Base-by-base conservation (phyloP, 1,140 invertebrate species). In the Dendrolimus kikuchii region DNA sequence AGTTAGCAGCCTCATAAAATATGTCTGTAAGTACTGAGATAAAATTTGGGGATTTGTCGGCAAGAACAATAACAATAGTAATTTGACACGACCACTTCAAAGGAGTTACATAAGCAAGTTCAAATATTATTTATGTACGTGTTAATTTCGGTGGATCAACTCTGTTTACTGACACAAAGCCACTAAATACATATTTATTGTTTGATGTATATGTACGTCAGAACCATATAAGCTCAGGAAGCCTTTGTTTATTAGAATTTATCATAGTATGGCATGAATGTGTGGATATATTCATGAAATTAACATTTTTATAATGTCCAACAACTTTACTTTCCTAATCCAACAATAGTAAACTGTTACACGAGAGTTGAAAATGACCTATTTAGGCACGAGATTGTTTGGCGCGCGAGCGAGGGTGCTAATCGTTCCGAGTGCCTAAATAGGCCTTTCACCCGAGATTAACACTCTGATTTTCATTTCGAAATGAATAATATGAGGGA, bases 81-180 rank as follows among this genome's bases (percentile, higher is more conserved):
- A 40, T 38, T 38, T 38, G 40, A 10, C 9, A 38, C 40, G 40
- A 49, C 47, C 36, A 38, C 47, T 38, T 49, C 47, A 49, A 49
- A 49, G 47, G 38, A 23, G 23, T 23, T 23, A 23, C 3, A 23
- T 38, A 49, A 49, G 2, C 38, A 4, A 49, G 38, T 40, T 49
- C 38, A 49, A 49, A 49, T 49, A 49, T 49, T 38, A 49, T 38
- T 49, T 49, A 49, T 39, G 8, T 10, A 10, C 10, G 36, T 47
- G 10, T 9, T 46, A 46, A 23, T 46, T 23, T 7, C 10, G 2
- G 45, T 6, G 8, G n/a, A 36, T 36, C 7, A 46, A 7, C 38
- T 23, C 23, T 46, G 7, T 46, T 7, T 37, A 5, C 44, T 45
- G 5, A 46, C 36, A 46, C 36, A 9, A 46, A 23, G 23, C 23